Conservation (phyloP, 2,797 vertebrate genomes). For the Odontamblyopus rebecca region DNA sequence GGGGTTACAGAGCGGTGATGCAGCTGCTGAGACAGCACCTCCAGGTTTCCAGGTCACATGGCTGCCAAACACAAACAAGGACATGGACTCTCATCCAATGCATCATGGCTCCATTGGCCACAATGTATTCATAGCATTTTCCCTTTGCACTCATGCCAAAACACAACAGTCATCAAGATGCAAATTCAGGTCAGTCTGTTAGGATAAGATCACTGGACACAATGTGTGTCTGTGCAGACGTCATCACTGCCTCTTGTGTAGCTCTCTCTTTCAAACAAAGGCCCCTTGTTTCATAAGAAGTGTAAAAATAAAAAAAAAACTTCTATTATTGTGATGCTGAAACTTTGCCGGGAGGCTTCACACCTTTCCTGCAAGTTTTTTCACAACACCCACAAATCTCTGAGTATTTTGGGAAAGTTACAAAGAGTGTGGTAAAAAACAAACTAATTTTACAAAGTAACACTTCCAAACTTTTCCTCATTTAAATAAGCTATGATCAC, state of each 20-base stretch:
- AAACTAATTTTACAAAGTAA: neutral
- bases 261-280: conserved; percentile 13
- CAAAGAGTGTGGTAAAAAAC: conserved; percentile 20
- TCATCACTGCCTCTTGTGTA: conserved; percentile 15
- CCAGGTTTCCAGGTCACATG: conserved; percentile 62
- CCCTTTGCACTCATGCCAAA: conserved; percentile 33
- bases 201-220: conserved; percentile 35
- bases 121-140: conserved; percentile 40
- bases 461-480: conserved; percentile 12
- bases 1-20: conserved; percentile 67
- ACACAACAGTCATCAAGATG: conserved; percentile 62
- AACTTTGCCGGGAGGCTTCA: conserved; percentile 28
- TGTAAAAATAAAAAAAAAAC: conserved; percentile 8
- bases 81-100: conserved; percentile 50
- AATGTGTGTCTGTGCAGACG: conserved; percentile 22
- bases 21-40: conserved; percentile 65
- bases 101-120: conserved; percentile 51
- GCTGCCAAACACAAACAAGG: conserved; percentile 59
- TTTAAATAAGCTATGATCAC: neutral
- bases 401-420: conserved; percentile 21
- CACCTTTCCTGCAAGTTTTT: conserved; percentile 37
- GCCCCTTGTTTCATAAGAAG: conserved; percentile 11
- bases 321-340: conserved; percentile 19
- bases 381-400: conserved; percentile 39
- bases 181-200: conserved; percentile 53